Evolutionary conservation across 2,888 invertebrate species (phyloP).

Genomic region (Epiblema foenella): DNA sequence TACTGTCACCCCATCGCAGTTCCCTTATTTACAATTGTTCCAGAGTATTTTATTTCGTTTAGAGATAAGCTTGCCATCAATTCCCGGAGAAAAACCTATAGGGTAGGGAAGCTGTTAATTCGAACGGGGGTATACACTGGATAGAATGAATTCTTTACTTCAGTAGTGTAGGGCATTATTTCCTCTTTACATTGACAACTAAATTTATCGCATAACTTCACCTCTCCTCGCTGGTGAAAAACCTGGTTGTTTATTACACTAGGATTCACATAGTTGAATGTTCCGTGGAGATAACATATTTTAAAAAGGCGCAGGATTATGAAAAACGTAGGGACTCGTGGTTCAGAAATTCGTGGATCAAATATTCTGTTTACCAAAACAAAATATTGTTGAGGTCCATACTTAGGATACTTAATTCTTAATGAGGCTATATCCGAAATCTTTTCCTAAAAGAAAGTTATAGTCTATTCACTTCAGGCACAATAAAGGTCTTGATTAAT

Average conservation of each 20-base stretch:
- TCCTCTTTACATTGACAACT: neutral
- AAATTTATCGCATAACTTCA: too few relatives aligned
- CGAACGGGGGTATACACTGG: slow-evolving; percentile 10
- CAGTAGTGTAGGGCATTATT: neutral
- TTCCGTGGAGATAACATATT: too few relatives aligned
- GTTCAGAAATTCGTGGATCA: too few relatives aligned
- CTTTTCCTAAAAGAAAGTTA: slow-evolving; percentile 7
- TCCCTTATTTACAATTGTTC: slow-evolving; percentile 44
- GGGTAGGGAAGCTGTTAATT: slow-evolving; percentile 33
- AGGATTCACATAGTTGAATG: too few relatives aligned
- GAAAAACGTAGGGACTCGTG: too few relatives aligned
- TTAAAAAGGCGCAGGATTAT: too few relatives aligned
- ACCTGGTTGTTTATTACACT: too few relatives aligned
- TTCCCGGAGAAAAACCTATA: slow-evolving; percentile 28
- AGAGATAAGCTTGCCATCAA: slow-evolving; percentile 44
- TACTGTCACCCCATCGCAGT: slow-evolving; percentile 46
- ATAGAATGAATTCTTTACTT: slow-evolving; percentile 1
- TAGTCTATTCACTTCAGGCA: slow-evolving; percentile 13
- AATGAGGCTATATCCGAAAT: slow-evolving; percentile 10
- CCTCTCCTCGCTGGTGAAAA: too few relatives aligned
- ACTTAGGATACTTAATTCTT: neutral
- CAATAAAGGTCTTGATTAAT: slow-evolving; percentile 23
- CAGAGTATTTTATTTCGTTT: slow-evolving; percentile 43
- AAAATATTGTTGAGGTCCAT: too few relatives aligned
- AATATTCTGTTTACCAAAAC: too few relatives aligned